Percentiles rank a stretch among this genome's conserved stretches.
phyloP scores from a whole-genome alignment of 2,113 vertebrate species.

The Accipiter virgatus region DNA sequence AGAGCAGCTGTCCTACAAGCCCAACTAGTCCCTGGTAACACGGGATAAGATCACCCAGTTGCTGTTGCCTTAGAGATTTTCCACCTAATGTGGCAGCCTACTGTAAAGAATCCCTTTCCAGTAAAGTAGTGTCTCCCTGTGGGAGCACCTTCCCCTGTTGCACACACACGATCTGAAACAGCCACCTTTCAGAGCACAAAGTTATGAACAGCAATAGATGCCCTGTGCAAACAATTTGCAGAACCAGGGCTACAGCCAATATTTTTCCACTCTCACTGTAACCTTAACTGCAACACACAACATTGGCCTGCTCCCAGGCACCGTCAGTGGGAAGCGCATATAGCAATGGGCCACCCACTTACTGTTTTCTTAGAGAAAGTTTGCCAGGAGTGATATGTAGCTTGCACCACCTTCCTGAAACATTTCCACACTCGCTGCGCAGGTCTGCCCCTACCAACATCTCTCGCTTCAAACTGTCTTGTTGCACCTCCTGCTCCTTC shows the following conservation, averaged over 20 bases:
- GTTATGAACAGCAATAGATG: not conserved
- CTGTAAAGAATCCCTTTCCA: not conserved
- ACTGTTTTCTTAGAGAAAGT: conserved; percentile 54
- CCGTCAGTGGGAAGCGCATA: not conserved
- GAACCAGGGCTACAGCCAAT: not conserved
- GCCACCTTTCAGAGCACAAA: not conserved
- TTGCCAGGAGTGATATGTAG: conserved; percentile 45
- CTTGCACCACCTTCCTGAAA: conserved; percentile 52
- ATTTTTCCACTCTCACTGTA: conserved; percentile 42
- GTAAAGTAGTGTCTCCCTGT: not conserved
- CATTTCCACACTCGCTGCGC: conserved; percentile 17
- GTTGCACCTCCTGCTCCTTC: not conserved
- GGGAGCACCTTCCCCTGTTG: not conserved
- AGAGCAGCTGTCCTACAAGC: not conserved
- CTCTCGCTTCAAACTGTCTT: not conserved
- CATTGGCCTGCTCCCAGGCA: conserved; percentile 43
- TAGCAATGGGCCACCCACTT: conserved; percentile 56
- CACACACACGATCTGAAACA: accelerated
- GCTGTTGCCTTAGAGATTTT: not conserved
- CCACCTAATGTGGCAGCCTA: not conserved
- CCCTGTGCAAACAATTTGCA: conserved; percentile 16
- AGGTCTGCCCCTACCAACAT: not conserved
- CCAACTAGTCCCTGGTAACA: not conserved
- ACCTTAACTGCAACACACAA: conserved; percentile 35
- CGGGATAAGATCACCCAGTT: not conserved